Conservation (phyloP, 2,113 vertebrate genomes). For the Leucopsar rothschildi region DNA sequence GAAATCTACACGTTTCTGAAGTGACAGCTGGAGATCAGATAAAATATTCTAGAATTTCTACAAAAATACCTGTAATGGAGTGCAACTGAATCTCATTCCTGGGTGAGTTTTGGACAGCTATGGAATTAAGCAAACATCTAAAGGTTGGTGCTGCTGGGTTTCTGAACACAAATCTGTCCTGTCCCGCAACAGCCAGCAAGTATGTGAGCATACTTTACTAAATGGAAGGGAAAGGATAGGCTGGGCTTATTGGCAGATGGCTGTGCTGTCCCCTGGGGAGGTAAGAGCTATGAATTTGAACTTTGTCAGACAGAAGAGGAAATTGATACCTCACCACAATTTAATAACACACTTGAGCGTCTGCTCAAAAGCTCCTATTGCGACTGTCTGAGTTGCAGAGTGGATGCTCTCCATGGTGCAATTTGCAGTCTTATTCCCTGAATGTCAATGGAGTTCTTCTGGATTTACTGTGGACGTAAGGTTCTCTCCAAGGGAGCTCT, state of each 20-base stretch:
- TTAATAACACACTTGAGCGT: background rate
- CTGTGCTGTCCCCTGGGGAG: background rate
- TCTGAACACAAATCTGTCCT: accelerated
- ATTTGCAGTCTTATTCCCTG: background rate
- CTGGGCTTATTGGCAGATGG: constrained; percentile 12
- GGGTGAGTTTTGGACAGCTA: background rate
- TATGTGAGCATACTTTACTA: background rate
- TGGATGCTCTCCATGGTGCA: background rate
- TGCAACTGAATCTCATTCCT: background rate
- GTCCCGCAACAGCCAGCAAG: background rate
- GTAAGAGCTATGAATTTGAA: constrained; percentile 12
- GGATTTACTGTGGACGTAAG: background rate
- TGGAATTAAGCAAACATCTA: background rate
- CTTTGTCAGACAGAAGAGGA: background rate
- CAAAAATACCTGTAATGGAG: background rate
- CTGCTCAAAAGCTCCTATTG: background rate
- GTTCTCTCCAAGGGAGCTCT: background rate
- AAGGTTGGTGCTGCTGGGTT: background rate
- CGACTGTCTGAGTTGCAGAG: background rate
- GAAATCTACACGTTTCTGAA: background rate
- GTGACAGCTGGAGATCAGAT: background rate
- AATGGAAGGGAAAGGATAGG: background rate
- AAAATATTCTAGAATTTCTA: background rate
- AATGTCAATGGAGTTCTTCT: background rate
- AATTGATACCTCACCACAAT: background rate